These are phyloP conservation scores for Dolichopus griseipennis DNA, from an alignment of 2,888 invertebrate species.

Conservation along the genomic window DNA sequence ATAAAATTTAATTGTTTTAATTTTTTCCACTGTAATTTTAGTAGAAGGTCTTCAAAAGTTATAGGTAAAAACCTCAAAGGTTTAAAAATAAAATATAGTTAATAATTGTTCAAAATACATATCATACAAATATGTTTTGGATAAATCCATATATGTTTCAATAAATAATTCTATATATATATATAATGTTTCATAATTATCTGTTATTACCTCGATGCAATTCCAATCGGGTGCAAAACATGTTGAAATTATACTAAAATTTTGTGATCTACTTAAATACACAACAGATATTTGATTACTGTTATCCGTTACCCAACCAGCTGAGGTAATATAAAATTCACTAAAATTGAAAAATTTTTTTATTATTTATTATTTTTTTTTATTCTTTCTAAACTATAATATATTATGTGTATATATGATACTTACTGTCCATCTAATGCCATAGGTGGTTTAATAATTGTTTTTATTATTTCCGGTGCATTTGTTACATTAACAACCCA, in stretches of 20 bases:
- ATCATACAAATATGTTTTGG: too few relatives aligned
- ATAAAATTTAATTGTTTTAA: too few relatives aligned
- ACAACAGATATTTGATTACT: constrained; percentile 74
- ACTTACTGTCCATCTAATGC: constrained; percentile 74
- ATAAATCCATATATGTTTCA: too few relatives aligned
- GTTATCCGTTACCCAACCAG: constrained; percentile 73
- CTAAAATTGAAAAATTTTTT: constrained; percentile 42
- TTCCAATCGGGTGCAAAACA: constrained; percentile 76
- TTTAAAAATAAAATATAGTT: too few relatives aligned
- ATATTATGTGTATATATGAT: constrained; percentile 17
- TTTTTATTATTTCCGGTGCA: constrained; percentile 53
- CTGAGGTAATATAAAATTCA: constrained; percentile 86
- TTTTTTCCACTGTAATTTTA: too few relatives aligned
- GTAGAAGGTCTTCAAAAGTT: too few relatives aligned
- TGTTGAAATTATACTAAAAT: constrained; percentile 76
- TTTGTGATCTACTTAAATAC: constrained; percentile 92
- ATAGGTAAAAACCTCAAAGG: too few relatives aligned
- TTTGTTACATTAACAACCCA: constrained; percentile 72
- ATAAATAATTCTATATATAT: too few relatives aligned
- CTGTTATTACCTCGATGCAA: constrained; percentile 75
- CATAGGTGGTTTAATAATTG: constrained; percentile 64
- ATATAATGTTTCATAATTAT: too few relatives aligned
- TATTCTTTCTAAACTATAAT: too few relatives aligned
- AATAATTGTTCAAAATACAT: too few relatives aligned
- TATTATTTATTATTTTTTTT: too few relatives aligned